Base-by-base conservation (phyloP, 92 coral and sea anemone genomes). In the Pocillopora meandrina region DNA sequence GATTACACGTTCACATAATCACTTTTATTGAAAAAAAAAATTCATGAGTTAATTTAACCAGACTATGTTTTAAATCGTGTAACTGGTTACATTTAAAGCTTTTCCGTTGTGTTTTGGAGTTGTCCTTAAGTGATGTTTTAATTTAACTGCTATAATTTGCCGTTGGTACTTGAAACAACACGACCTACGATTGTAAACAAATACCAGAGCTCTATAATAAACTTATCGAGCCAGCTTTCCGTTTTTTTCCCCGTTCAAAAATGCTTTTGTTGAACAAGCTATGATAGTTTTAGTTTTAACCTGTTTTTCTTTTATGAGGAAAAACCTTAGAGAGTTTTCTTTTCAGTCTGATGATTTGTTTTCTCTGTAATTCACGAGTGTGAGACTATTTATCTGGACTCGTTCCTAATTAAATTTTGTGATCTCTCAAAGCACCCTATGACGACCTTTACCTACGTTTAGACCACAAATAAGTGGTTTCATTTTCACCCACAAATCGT, bases 401-500 rank as follows among this genome's bases (percentile, higher is more conserved):
- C 52, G 52, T 64, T 56, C 17, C 35, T 71, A 76, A 76, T 76
- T 61, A 76, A 67, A 12, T 61, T 16, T 70, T 56, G 61, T 76
- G 9, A 49, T 65, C 74, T 65, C 58, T 52, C 52, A 65, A 78
- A 79, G 74, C 64, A 66, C 33, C 52, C 31, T 1, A 10, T 55
- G 52, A 49, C 18, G 83, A 70, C 56, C 66, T 68, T 67, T 81
- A 34, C 72, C 23, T 77, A 69, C 82, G 33, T 31, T 56, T 68
- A 18, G 0, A 18, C 19, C 11, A 13, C 31, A 8, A 17, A 57
- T 9, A 10, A 52, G 35, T 23, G 55, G 74, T 66, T 55, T 65
- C 67, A 14, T 67, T 80, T 68, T 31, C 84, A 10, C 2, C 1
- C 12, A 61, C 47, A 35, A 13, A 13, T 19, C 19, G 9, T 21